Percentiles rank a stretch among this genome's conserved stretches.
phyloP scores from a whole-genome alignment of 1,140 invertebrate species.

The Thaumetopoea pityocampa region DNA sequence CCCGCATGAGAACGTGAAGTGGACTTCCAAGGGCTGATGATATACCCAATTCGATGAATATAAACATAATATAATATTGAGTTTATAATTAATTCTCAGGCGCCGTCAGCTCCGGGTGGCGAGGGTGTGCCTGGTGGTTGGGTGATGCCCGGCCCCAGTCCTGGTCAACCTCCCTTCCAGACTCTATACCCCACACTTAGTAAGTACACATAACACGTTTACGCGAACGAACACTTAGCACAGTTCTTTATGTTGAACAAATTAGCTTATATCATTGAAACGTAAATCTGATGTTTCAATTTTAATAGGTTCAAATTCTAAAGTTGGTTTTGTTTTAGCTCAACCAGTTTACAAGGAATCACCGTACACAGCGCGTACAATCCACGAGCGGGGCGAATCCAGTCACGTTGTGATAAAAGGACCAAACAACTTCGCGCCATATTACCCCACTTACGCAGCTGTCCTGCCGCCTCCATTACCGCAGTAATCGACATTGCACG shows the following conservation, averaged over 20 bases:
- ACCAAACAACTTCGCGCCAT: constrained; percentile 46
- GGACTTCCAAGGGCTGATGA: too few relatives aligned
- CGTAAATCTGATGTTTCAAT: not conserved
- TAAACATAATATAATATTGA: too few relatives aligned
- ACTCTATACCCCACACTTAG: constrained; percentile 53
- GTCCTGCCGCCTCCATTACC: constrained; percentile 57
- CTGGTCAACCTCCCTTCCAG: constrained; percentile 44
- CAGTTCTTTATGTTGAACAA: not conserved
- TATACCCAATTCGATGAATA: too few relatives aligned
- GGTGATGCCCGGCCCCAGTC: constrained; percentile 33
- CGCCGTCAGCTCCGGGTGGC: constrained; percentile 24
- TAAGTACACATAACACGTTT: constrained; percentile 27
- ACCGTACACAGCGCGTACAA: constrained; percentile 61
- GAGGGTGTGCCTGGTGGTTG: constrained; percentile 34
- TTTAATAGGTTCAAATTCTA: not conserved
- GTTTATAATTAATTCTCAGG: too few relatives aligned
- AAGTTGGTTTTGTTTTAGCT: constrained; percentile 38
- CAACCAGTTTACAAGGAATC: constrained; percentile 77
- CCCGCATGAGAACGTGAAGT: too few relatives aligned
- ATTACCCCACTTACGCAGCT: constrained; percentile 58
- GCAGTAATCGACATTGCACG: constrained; percentile 33
- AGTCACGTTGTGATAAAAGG: constrained; percentile 56
- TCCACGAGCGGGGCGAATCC: constrained; percentile 74
- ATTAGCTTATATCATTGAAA: not conserved
- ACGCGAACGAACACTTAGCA: too few relatives aligned